Conservation (phyloP, 2,888 invertebrate genomes). For the Drosophila merina region DNA sequence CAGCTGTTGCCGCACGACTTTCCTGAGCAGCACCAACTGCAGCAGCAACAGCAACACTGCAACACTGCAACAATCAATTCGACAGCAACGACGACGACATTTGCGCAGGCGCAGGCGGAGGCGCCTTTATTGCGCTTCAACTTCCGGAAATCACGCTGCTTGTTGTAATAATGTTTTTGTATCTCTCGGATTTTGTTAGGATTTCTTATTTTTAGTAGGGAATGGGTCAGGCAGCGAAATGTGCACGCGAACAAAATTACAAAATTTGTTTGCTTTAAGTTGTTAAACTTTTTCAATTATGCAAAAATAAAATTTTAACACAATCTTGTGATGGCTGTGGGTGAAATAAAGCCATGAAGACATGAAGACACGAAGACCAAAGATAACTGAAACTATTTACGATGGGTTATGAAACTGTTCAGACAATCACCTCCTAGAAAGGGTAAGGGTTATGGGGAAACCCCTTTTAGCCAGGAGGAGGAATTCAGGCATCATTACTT, state of each 20-base stretch:
- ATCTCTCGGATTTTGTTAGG: slow-evolving; percentile 21
- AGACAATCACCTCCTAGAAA: slow-evolving; percentile 29
- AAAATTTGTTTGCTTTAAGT: slow-evolving; percentile 54
- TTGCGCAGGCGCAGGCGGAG: slow-evolving; percentile 56
- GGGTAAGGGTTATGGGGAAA: slow-evolving; percentile 8
- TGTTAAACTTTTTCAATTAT: slow-evolving; percentile 63
- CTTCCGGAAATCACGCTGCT: slow-evolving; percentile 79
- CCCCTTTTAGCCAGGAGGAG: not conserved
- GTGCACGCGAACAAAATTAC: slow-evolving; percentile 75
- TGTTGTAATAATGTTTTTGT: slow-evolving; percentile 64
- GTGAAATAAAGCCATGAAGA: slow-evolving; percentile 39
- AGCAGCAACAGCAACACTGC: slow-evolving; percentile 1
- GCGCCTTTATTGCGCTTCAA: slow-evolving; percentile 69
- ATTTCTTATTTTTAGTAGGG: slow-evolving; percentile 32
- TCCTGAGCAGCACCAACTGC: slow-evolving; percentile 40
- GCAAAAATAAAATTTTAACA: slow-evolving; percentile 52
- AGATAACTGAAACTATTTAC: slow-evolving; percentile 17
- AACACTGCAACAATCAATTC: slow-evolving; percentile 61
- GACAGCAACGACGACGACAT: slow-evolving; percentile 66
- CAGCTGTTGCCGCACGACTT: slow-evolving; percentile 77
- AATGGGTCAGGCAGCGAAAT: slow-evolving; percentile 47
- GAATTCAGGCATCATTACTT: not conserved
- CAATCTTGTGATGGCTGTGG: slow-evolving; percentile 38
- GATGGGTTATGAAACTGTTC: slow-evolving; percentile 29
- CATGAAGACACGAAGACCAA: slow-evolving; percentile 33